phyloP scores from a whole-genome alignment of 2,797 vertebrate genomes.

The Peromyscus eremicus region DNA sequence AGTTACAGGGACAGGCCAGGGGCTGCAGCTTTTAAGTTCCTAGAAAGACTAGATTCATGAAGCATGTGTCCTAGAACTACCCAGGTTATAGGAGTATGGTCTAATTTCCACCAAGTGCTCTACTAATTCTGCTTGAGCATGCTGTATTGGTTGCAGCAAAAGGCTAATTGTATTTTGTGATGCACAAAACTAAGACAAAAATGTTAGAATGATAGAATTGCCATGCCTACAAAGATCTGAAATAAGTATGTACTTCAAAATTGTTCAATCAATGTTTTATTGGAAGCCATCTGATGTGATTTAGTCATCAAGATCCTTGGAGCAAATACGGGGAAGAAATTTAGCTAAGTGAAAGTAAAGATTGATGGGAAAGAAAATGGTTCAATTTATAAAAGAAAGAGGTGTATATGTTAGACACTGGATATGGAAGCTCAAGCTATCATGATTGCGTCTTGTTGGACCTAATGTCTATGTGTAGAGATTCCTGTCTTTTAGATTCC shows the following conservation, averaged over 20 bases:
- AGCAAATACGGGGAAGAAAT: neutral
- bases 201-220: neutral
- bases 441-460: neutral
- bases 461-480: neutral
- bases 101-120: neutral
- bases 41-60: neutral
- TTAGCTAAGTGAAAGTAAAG: neutral
- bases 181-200: neutral
- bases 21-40: too few species aligned
- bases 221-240: neutral
- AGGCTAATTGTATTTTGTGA: neutral
- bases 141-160: neutral
- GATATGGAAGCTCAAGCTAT: neutral
- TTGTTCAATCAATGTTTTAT: neutral
- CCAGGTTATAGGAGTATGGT: neutral
- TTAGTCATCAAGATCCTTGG: neutral
- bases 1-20: neutral
- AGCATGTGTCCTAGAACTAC: too few species aligned
- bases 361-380: neutral
- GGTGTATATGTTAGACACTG: neutral
- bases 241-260: neutral
- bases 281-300: neutral
- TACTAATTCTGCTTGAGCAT: neutral
- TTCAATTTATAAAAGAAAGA: neutral
- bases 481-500: neutral